Conservation (phyloP, 2,113 vertebrate genomes). For the Sturnira hondurensis region DNA sequence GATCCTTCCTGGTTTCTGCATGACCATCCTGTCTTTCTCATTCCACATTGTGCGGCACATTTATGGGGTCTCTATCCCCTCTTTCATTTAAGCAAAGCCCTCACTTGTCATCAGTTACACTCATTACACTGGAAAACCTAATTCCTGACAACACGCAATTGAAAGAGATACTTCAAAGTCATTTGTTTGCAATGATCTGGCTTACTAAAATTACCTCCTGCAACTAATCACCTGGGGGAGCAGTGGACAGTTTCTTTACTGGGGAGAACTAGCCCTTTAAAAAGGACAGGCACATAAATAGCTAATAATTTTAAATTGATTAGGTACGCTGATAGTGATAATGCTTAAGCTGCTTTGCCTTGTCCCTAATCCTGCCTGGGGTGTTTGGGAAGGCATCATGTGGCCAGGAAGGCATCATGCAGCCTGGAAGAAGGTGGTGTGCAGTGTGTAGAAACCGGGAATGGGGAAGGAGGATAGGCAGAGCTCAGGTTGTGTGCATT, state of each 20-base stretch:
- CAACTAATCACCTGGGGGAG: conserved; percentile 7
- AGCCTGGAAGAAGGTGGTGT: not conserved
- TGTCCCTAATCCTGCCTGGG: not conserved
- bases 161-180: conserved; percentile 57
- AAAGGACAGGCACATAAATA: not conserved
- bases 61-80: not conserved
- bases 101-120: conserved; percentile 16
- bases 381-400: not conserved
- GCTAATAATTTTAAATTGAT: not conserved
- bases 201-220: conserved; percentile 53
- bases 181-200: conserved; percentile 47
- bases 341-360: not conserved
- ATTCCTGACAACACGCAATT: not conserved
- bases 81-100: not conserved
- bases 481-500: not conserved
- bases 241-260: not conserved
- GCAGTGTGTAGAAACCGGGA: not conserved
- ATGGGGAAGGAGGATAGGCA: not conserved
- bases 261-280: not conserved
- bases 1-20: not conserved
- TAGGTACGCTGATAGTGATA: not conserved
- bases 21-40: not conserved
- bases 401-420: not conserved
- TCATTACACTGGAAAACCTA: conserved; percentile 44
- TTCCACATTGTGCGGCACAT: not conserved